These are phyloP conservation scores for Dasysyrphus albostriatus DNA, from an alignment of 2,888 invertebrate genomes.

Conservation along the genomic window DNA sequence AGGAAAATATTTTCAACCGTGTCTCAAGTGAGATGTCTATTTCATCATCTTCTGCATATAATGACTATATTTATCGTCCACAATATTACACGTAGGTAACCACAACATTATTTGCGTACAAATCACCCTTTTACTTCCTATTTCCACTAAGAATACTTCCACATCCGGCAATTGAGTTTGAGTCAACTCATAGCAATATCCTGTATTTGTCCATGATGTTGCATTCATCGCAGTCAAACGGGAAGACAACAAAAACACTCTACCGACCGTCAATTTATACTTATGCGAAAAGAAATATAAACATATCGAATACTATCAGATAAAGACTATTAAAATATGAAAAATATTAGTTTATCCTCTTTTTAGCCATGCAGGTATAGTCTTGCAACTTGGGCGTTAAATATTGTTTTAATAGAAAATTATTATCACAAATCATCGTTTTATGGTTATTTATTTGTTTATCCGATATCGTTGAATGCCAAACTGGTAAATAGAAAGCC, in stretches of 20 bases:
- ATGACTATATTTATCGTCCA: constrained; percentile 5
- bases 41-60: constrained; percentile 3
- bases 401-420: constrained; percentile 2
- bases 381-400: not conserved
- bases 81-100: not conserved
- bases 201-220: constrained; percentile 17
- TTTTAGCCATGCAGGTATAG: not conserved
- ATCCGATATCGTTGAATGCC: no score
- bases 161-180: constrained; percentile 34
- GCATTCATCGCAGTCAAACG: not conserved
- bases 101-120: constrained; percentile 16
- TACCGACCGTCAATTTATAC: not conserved
- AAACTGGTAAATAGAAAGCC: no score
- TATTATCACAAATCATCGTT: not conserved
- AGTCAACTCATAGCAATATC: constrained; percentile 21
- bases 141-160: constrained; percentile 28
- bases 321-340: not conserved
- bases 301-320: not conserved
- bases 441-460: no score
- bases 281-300: not conserved
- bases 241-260: constrained; percentile 1
- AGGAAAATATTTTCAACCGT: not conserved
- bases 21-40: not conserved
- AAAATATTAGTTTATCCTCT: constrained; percentile 19
- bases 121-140: constrained; percentile 35